Conservation (phyloP, 2,113 vertebrate species). For the Eurystomus gularis region DNA sequence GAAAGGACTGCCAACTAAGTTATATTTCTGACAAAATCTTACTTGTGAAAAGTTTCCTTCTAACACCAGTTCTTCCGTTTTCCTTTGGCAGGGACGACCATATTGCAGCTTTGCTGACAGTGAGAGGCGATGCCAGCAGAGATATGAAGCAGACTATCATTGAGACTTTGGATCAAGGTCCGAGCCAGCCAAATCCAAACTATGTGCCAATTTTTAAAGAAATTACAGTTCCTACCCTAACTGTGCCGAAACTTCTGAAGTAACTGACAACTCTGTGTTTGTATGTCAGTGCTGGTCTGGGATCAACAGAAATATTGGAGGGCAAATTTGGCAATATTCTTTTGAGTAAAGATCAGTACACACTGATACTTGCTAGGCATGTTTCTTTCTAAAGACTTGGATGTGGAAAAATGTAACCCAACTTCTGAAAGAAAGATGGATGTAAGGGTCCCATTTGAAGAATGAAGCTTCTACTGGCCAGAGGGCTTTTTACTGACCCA, state of each 20-base stretch:
- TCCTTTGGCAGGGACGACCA: constrained; percentile 87
- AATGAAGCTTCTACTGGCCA: background rate
- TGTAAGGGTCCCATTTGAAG: background rate
- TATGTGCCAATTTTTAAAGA: constrained; percentile 91
- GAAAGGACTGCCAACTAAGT: background rate
- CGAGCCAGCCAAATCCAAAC: constrained; percentile 73
- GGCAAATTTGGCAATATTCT: background rate
- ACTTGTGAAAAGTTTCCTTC: background rate
- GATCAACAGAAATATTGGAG: background rate
- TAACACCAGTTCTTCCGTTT: background rate
- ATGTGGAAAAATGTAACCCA: background rate
- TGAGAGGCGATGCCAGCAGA: constrained; percentile 91
- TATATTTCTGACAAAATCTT: background rate
- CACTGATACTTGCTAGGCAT: background rate
- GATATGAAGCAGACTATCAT: constrained; percentile 97
- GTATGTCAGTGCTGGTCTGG: background rate
- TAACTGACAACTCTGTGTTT: constrained; percentile 42
- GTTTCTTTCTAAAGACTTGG: background rate
- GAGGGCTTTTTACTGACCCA: background rate
- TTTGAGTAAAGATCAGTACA: background rate
- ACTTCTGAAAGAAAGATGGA: background rate
- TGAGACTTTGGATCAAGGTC: constrained; percentile 90
- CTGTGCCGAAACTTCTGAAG: constrained; percentile 92
- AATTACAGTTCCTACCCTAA: constrained; percentile 88
- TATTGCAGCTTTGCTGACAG: constrained; percentile 87